Conservation (phyloP, 2,888 invertebrate species). For the Quadroppia sp. region DNA sequence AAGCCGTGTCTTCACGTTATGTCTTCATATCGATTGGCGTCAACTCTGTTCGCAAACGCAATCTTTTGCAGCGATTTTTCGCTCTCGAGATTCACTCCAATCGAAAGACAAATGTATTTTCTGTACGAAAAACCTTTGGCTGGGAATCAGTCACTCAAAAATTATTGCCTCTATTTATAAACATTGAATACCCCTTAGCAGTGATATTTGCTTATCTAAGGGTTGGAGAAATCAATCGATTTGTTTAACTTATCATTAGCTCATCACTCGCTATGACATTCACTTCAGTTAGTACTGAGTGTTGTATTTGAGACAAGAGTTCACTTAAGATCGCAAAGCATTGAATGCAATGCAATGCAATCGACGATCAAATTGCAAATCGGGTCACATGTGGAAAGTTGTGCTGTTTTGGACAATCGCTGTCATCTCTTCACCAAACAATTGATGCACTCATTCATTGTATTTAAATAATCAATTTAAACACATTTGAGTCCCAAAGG, state of each 20-base stretch:
- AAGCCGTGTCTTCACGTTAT: neutral
- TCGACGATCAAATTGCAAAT: too few relatives aligned
- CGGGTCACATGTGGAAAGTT: too few relatives aligned
- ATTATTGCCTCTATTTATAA: neutral
- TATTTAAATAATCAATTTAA: too few relatives aligned
- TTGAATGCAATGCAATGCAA: too few relatives aligned
- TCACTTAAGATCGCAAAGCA: too few relatives aligned
- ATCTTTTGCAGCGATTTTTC: constrained; percentile 5
- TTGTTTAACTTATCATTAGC: neutral
- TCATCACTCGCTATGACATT: neutral
- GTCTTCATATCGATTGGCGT: constrained; percentile 16
- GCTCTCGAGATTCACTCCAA: neutral
- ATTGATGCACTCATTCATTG: too few relatives aligned
- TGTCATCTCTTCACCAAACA: too few relatives aligned
- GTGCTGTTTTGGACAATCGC: too few relatives aligned
- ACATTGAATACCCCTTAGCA: neutral
- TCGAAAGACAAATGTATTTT: neutral
- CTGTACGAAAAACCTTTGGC: neutral
- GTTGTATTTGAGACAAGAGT: too few relatives aligned
- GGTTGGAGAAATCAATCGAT: neutral
- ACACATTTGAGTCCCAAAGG: too few relatives aligned
- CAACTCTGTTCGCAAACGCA: constrained; percentile 16
- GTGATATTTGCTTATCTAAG: neutral
- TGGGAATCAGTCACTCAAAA: neutral
- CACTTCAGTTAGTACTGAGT: too few relatives aligned